Percentiles rank a stretch among this genome's conserved stretches.
Evolutionary conservation across 2,797 vertebrate genomes (phyloP).

Genomic region (Enteromius radiatus): DNA sequence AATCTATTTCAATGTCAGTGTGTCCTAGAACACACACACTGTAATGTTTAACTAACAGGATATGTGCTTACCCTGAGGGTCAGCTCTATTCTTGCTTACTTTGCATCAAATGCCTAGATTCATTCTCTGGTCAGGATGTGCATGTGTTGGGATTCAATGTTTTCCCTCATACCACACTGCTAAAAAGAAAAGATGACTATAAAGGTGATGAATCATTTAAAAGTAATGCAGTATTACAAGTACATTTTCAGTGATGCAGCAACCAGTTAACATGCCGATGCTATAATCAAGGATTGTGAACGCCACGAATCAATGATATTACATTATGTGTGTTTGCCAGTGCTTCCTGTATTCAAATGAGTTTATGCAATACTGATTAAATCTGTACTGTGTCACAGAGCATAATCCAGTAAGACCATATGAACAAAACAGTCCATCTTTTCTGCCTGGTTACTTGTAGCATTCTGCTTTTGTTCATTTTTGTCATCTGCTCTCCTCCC

Average conservation of each 20-base stretch:
- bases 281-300: neutral
- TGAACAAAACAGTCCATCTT: conserved; percentile 20
- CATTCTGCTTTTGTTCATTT: neutral
- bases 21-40: conserved; percentile 14
- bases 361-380: conserved; percentile 33
- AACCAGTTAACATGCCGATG: neutral
- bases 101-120: conserved; percentile 55
- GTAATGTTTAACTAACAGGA: conserved; percentile 57
- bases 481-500: neutral
- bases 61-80: conserved; percentile 54
- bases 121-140: conserved; percentile 60
- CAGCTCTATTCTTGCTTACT: conserved; percentile 65
- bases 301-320: neutral
- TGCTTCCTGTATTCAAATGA: conserved; percentile 27
- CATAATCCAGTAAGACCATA: conserved; percentile 45
- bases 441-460: neutral
- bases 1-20: neutral
- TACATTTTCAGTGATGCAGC: neutral
- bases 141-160: conserved; percentile 1
- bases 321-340: neutral
- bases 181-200: neutral
- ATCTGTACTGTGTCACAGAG: conserved; percentile 32
- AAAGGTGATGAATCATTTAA: neutral
- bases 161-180: neutral
- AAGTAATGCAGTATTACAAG: neutral